Evolutionary conservation across 2,888 invertebrate genomes (phyloP).

Genomic region (Conus canariensis): DNA sequence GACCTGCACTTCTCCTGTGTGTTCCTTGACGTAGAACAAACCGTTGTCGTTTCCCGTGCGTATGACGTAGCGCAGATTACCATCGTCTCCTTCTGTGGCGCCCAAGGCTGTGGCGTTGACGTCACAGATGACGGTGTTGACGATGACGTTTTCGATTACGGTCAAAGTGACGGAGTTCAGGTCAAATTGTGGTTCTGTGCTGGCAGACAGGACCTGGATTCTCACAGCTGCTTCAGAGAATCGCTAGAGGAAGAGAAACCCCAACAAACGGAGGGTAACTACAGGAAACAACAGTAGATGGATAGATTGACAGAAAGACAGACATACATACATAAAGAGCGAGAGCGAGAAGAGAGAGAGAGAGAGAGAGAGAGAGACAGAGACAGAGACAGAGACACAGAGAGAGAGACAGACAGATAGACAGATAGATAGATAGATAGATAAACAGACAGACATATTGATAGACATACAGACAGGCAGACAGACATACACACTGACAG

Average conservation of each 20-base stretch:
- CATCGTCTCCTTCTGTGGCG: conserved; percentile 54
- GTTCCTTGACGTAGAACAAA: conserved; percentile 54
- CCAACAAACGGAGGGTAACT: not conserved
- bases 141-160: conserved; percentile 53
- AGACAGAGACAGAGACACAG: too few species aligned
- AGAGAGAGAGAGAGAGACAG: too few species aligned
- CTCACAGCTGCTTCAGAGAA: conserved; percentile 55
- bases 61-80: conserved; percentile 56
- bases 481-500: too few species aligned
- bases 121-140: conserved; percentile 57
- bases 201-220: conserved; percentile 56
- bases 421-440: too few species aligned
- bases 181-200: conserved; percentile 54
- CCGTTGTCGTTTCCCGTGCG: conserved; percentile 53
- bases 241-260: not conserved
- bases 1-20: conserved; percentile 58
- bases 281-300: not conserved
- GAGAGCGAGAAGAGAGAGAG: too few species aligned
- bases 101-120: conserved; percentile 59
- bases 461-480: too few species aligned
- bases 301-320: too few species aligned
- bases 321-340: too few species aligned
- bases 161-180: conserved; percentile 38
- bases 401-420: too few species aligned
- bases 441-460: too few species aligned